Conservation (phyloP, 2,797 vertebrate genomes). For the Centropyge bicolor region DNA sequence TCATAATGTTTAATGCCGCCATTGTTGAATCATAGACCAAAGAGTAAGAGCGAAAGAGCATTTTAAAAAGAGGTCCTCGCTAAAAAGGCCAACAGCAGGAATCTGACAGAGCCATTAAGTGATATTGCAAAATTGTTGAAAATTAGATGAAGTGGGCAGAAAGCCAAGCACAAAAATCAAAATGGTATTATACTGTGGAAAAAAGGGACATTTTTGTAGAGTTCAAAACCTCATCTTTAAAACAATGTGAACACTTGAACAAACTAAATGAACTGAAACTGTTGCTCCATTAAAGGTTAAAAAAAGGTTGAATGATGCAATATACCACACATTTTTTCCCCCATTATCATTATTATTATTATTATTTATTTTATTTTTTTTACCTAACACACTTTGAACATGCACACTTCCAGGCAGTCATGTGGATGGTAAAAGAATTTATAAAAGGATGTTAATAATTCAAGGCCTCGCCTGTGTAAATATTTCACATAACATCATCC, state of each 20-base stretch:
- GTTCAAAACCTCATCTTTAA: not conserved
- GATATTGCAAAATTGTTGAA: not conserved
- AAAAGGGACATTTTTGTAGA: not conserved
- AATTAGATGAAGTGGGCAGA: not conserved
- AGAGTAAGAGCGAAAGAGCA: not conserved
- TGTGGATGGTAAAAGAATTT: constrained; percentile 21
- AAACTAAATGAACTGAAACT: too few species aligned
- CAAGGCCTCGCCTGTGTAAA: not conserved
- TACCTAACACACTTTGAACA: not conserved
- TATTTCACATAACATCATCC: not conserved
- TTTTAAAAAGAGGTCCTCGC: not conserved
- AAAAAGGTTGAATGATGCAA: too few species aligned
- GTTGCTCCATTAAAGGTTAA: too few species aligned
- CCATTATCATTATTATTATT: too few species aligned
- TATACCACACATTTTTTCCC: too few species aligned
- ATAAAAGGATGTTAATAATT: constrained; percentile 15
- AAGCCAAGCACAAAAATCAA: not conserved
- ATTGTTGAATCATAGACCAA: not conserved
- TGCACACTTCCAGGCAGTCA: not conserved
- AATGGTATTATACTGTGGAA: not conserved
- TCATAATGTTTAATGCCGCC: not conserved
- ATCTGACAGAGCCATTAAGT: not conserved
- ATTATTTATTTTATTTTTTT: too few species aligned
- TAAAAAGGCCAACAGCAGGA: not conserved
- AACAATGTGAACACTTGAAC: too few species aligned